A percentile compares a stretch with the other conserved stretches of the same genome.
Evolutionary conservation across 2,888 invertebrate species (phyloP).

Genomic region (Pterostichus madidus): DNA sequence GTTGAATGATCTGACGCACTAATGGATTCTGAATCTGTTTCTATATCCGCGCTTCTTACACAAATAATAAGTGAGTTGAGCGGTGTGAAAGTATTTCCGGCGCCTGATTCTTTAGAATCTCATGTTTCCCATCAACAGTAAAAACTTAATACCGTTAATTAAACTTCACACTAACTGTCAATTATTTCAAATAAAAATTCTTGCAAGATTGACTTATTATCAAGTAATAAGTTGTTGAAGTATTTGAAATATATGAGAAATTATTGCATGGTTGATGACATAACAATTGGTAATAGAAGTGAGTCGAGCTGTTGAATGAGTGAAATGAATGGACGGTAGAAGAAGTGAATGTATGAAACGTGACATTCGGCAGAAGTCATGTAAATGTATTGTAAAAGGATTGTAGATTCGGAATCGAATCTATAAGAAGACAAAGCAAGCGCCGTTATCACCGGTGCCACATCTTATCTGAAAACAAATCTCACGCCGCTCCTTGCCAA

Average conservation of each 20-base stretch:
- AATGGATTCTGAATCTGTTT: slow-evolving; percentile 27
- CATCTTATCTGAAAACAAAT: slow-evolving; percentile 73
- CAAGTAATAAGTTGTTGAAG: not conserved
- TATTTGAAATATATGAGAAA: not conserved
- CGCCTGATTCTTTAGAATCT: slow-evolving; percentile 27
- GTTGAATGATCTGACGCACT: slow-evolving; percentile 22
- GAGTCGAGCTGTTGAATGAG: not conserved
- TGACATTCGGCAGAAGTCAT: slow-evolving; percentile 4
- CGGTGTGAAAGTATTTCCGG: slow-evolving; percentile 64
- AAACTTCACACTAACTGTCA: slow-evolving; percentile 33
- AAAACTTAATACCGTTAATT: slow-evolving; percentile 61
- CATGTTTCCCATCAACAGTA: slow-evolving; percentile 60
- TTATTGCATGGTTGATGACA: slow-evolving; percentile 45
- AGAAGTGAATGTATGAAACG: slow-evolving; percentile 10
- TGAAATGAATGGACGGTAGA: not conserved
- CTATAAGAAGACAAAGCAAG: slow-evolving; percentile 48
- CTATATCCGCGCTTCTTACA: slow-evolving; percentile 59
- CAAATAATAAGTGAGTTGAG: slow-evolving; percentile 37
- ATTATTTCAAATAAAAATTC: slow-evolving; percentile 49
- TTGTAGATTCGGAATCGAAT: slow-evolving; percentile 20
- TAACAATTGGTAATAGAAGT: slow-evolving; percentile 12
- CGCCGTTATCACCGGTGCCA: slow-evolving; percentile 73
- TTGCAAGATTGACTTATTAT: not conserved
- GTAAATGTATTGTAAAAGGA: slow-evolving; percentile 7
- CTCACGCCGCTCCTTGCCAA: slow-evolving; percentile 74